Evolutionary conservation across 2,113 vertebrate genomes (phyloP).

Genomic region (Lagenorhynchus albirostris): DNA sequence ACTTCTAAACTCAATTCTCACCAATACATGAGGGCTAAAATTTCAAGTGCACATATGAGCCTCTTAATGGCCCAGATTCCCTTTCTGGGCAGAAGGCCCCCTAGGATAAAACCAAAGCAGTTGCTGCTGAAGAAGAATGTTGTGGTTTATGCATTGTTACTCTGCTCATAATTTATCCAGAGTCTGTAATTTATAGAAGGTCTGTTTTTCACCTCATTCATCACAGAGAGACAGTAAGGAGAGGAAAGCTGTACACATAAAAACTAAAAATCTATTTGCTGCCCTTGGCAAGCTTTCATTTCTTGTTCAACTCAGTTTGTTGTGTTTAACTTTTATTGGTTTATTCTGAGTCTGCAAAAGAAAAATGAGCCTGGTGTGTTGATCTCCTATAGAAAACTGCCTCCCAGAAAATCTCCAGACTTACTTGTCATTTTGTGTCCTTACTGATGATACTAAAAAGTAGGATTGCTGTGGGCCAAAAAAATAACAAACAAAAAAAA

Average conservation of each 20-base stretch:
- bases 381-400: background rate
- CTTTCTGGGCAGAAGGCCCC: background rate
- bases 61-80: background rate
- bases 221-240: slow-evolving; percentile 33
- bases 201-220: slow-evolving; percentile 44
- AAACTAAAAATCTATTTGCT: slow-evolving; percentile 67
- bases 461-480: background rate
- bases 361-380: background rate
- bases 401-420: background rate
- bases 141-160: background rate
- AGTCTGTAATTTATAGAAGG: slow-evolving; percentile 28
- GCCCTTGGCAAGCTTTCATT: slow-evolving; percentile 53
- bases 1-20: background rate
- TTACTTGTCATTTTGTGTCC: background rate
- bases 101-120: background rate
- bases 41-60: background rate
- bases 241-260: background rate
- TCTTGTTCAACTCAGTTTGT: slow-evolving; percentile 33
- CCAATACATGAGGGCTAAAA: background rate
- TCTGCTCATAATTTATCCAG: slow-evolving; percentile 25
- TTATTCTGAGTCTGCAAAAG: slow-evolving; percentile 27
- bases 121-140: background rate
- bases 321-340: slow-evolving; percentile 33
- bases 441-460: background rate
- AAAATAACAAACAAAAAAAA: background rate